A percentile compares a stretch with the other conserved stretches of the same genome.
phyloP scores from a whole-genome alignment of 2,888 invertebrate genomes.

The Cantharis nigra region DNA sequence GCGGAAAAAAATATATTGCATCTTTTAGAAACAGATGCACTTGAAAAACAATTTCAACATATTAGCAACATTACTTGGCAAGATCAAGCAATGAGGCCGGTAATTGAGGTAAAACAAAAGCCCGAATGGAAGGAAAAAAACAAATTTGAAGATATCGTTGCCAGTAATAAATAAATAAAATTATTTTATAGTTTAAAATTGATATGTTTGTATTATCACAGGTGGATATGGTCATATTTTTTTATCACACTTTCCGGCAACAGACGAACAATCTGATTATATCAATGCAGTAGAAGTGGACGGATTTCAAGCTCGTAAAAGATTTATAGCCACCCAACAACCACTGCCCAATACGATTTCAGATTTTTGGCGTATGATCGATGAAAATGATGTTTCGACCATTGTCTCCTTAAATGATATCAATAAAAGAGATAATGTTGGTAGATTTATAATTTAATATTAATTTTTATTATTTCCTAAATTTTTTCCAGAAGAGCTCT shows the following conservation, averaged over 20 bases:
- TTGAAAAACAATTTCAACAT: constrained; percentile 47
- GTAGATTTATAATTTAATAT: background rate
- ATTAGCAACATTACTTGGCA: constrained; percentile 52
- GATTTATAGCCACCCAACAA: constrained; percentile 50
- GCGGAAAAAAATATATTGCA: constrained; percentile 42
- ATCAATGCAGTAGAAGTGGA: constrained; percentile 52
- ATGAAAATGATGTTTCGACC: constrained; percentile 46
- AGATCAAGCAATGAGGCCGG: constrained; percentile 49
- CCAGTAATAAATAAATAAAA: constrained; percentile 39
- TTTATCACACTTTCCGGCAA: constrained; percentile 47
- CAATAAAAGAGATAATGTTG: constrained; percentile 43
- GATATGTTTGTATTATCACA: background rate
- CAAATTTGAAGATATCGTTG: constrained; percentile 50
- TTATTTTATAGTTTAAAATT: background rate
- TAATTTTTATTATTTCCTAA: background rate
- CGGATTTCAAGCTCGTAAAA: constrained; percentile 44
- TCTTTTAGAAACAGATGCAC: constrained; percentile 40
- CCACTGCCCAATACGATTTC: constrained; percentile 48
- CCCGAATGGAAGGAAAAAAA: constrained; percentile 47
- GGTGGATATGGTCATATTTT: constrained; percentile 42
- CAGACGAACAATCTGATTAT: constrained; percentile 53
- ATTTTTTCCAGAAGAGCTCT: constrained; percentile 40
- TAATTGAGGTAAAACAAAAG: constrained; percentile 5
- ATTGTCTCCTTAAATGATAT: constrained; percentile 48
- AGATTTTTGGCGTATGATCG: constrained; percentile 54